Evolutionary conservation across 2,113 vertebrate genomes (phyloP), one percentile per base, ranked within the genome.

Genomic region (Ariopsis seemanni): DNA sequence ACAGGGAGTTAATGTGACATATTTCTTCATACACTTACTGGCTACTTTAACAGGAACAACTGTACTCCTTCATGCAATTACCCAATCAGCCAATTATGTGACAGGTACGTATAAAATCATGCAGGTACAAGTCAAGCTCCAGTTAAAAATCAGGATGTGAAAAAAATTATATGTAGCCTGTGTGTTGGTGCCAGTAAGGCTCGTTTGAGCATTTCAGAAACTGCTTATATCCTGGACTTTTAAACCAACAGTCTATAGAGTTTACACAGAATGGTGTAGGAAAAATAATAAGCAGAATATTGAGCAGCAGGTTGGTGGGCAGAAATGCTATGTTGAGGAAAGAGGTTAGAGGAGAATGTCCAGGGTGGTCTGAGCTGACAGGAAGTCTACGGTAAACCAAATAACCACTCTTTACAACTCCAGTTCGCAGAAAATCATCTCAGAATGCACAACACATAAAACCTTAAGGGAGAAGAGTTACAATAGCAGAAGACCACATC

Each of bases 281-380:
- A 14, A 53, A 52, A 53, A 77, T n/a, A 74, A 74, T 17, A 34
- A 72, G 71, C 3, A 42, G 42, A 42, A 42, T 42, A 42, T 42
- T 20, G 18, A 74, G 17, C 34, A 9, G 18, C 34, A 48, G 15
- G 52, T 22, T 79, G 52, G 25, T 55, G 6, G 77, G 50, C 25
- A 79, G 77, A 79, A 79, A 79, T 27, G 8, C n/a, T 57, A 53
- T n/a, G 10, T 77, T 79, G 52, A 79, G 57, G n/a, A 79, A 4
- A 57, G 22, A 77, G 52, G 77, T 27, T n/a, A 79, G 52, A 79
- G 15, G 77, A 57, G 52, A 55, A 79, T 1, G 7, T 11, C 20
- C 7, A 20, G 67, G 4, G 5, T 48, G 34, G 17, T 18, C 48
- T 74, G 71, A 48, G 71, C 17, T 48, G 34, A 74, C 27, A 72